Percentiles rank a stretch among this genome's conserved stretches.
phyloP scores from a whole-genome alignment of 2,888 invertebrate genomes.

The Criorhina ranunculi region DNA sequence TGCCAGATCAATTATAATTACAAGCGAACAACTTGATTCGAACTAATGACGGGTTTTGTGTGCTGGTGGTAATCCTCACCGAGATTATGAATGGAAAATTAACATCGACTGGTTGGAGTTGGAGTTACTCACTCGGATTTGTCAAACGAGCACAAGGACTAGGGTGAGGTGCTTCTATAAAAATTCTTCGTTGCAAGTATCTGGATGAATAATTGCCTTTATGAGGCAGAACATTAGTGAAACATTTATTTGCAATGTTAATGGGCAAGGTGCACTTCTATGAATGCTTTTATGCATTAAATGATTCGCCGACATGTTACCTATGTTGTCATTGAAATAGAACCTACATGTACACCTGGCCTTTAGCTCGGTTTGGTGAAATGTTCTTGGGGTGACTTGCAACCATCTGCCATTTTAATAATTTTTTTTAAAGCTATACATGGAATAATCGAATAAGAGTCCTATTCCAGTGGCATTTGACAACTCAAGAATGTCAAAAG shows the following conservation, averaged over 20 bases:
- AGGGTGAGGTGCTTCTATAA: slow-evolving; percentile 50
- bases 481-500: no score
- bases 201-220: slow-evolving; percentile 33
- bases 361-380: no score
- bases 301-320: neutral
- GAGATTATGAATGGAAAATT: slow-evolving; percentile 52
- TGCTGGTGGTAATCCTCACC: slow-evolving; percentile 40
- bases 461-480: no score
- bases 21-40: slow-evolving; percentile 64
- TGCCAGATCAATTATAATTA: slow-evolving; percentile 65
- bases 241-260: slow-evolving; percentile 5
- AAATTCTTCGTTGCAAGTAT: slow-evolving; percentile 8
- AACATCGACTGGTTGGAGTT: slow-evolving; percentile 14
- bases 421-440: no score
- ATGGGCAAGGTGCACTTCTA: neutral
- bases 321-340: neutral
- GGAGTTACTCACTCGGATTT: slow-evolving; percentile 48
- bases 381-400: no score
- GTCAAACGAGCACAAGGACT: slow-evolving; percentile 70
- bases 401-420: no score
- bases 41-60: slow-evolving; percentile 62
- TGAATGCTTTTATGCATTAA: neutral
- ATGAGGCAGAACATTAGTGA: slow-evolving; percentile 8
- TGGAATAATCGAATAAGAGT: no score
- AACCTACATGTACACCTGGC: neutral